Conservation (phyloP, 1,140 invertebrate genomes). For the Brachionus manjavacas region DNA sequence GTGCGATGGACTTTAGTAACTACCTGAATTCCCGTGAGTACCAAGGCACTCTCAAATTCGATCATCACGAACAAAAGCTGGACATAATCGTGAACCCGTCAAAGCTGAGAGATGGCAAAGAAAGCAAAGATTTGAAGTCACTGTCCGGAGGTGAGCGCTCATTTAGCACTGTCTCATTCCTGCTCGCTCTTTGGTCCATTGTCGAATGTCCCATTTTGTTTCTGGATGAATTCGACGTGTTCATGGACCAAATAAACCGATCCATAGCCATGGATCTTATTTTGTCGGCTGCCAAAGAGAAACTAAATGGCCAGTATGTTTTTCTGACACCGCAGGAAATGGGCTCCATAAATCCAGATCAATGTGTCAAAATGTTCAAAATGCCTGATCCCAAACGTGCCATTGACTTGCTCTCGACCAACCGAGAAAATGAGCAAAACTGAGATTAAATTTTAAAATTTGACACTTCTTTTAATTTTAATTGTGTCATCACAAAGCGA, state of each 20-base stretch:
- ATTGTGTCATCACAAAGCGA: not conserved
- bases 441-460: not conserved
- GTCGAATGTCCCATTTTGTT: slow-evolving; percentile 86
- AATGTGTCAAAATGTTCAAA: slow-evolving; percentile 40
- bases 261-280: slow-evolving; percentile 31
- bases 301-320: slow-evolving; percentile 38
- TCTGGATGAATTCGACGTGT: slow-evolving; percentile 96
- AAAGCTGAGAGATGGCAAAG: slow-evolving; percentile 41
- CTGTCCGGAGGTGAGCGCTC: slow-evolving; percentile 91
- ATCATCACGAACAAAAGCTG: slow-evolving; percentile 51
- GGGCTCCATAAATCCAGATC: slow-evolving; percentile 9
- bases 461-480: not conserved
- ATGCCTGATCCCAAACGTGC: slow-evolving; percentile 42
- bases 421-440: not conserved
- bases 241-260: slow-evolving; percentile 64
- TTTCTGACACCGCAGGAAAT: slow-evolving; percentile 42
- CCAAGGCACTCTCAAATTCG: slow-evolving; percentile 54
- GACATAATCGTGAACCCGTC: slow-evolving; percentile 24
- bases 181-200: slow-evolving; percentile 85
- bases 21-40: slow-evolving; percentile 52
- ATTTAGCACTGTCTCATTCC: slow-evolving; percentile 85
- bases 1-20: slow-evolving; percentile 48
- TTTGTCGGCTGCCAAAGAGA: slow-evolving; percentile 32
- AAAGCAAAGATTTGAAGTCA: slow-evolving; percentile 60
- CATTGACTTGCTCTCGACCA: not conserved